Evolutionary conservation across 2,888 invertebrate genomes (phyloP), one percentile per base, ranked within the genome.

Genomic region (Marasmarcha lunaedactyla): DNA sequence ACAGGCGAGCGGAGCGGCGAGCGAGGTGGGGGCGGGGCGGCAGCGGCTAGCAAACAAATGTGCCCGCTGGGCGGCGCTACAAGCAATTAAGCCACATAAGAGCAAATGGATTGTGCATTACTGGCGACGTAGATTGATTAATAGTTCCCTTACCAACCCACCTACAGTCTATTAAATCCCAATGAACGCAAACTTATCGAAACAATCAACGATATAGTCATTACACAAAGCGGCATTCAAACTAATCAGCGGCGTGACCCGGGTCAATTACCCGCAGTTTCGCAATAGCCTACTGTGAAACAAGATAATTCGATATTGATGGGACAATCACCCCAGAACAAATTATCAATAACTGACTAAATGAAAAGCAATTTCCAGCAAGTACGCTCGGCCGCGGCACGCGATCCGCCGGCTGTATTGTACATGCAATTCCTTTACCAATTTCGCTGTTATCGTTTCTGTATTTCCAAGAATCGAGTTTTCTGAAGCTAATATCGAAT

Each of bases 31-130:
- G 49, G 51, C 58, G 60, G 60, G 57, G 61, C 67, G 63, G 54
- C 48, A 55, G 61, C 60, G 59, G 59, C 57, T 55, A 61, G 58
- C 69, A 66, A 65, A 63, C 64, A 76, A 78, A 81, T 76, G 76
- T 65, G 73, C 60, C 67, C 65, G 69, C 70, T 78, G 79, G 81
- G 79, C 78, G 79, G 78, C 59, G 77, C 78, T 74, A 69, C 71
- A 71, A 63, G 71, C 78, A 79, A 83, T 83, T 83, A 83, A 69
- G 69, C 64, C 68, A 71, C 73, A 72, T 66, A 66, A 63, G 66
- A 69, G 65, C 65, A 77, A 83, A 79, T 81, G 83, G 78, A 77
- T 76, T 70, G 74, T 74, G 74, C 78, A 78, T 79, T 79, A 78
- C 70, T 57, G 64, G 64, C 62, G 76, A 74, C 76, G 67, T 68